phyloP scores from a whole-genome alignment of 2,113 vertebrate species.

The Fulmarus glacialis region DNA sequence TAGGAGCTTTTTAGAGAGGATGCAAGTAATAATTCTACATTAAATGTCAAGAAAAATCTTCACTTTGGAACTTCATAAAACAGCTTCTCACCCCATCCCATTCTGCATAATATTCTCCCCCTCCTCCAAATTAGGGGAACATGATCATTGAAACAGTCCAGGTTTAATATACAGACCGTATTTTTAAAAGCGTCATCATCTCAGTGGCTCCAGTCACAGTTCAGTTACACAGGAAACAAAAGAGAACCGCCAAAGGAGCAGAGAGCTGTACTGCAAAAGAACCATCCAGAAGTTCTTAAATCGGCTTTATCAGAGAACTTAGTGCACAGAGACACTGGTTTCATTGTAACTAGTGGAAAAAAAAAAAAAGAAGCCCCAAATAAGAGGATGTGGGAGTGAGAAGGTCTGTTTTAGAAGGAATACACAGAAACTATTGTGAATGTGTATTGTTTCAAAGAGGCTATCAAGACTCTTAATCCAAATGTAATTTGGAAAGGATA shows the following conservation, averaged over 20 bases:
- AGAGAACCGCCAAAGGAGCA: neutral
- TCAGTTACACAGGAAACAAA: neutral
- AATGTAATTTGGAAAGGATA: neutral
- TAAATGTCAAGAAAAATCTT: neutral
- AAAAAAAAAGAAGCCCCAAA: no score
- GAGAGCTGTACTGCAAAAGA: neutral
- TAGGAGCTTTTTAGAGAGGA: neutral
- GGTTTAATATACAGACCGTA: rapidly evolving
- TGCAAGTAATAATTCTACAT: neutral
- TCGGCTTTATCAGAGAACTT: neutral
- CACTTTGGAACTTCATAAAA: neutral
- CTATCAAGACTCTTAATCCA: neutral
- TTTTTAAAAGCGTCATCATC: neutral
- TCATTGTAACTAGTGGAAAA: neutral
- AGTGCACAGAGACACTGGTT: neutral
- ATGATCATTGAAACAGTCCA: neutral
- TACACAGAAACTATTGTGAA: neutral
- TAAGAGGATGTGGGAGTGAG: rapidly evolving
- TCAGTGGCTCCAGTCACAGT: neutral
- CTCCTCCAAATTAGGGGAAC: neutral
- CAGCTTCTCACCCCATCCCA: neutral
- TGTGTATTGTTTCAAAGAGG: neutral
- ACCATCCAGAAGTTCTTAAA: neutral
- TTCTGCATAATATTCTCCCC: neutral
- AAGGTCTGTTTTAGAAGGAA: neutral